Percentiles rank a stretch among this genome's conserved stretches.
Evolutionary conservation across 1,140 invertebrate genomes (phyloP).

Genomic region (Tetramorium simillimum): DNA sequence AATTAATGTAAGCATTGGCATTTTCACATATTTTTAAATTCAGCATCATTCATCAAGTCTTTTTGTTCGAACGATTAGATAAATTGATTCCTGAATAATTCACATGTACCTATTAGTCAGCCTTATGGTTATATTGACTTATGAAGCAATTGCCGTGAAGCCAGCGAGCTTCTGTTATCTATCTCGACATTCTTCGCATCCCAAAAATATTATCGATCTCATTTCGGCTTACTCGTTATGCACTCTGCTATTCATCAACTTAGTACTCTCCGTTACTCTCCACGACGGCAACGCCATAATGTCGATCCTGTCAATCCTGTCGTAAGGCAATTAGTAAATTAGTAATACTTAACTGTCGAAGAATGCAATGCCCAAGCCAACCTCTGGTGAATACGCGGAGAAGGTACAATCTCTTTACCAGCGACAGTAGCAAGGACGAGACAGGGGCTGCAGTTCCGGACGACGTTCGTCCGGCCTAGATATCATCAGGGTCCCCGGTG

Average conservation of each 20-base stretch:
- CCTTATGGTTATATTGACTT: conserved; percentile 13
- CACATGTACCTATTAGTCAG: conserved; percentile 29
- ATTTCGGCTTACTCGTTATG: not conserved
- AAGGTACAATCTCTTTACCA: conserved; percentile 30
- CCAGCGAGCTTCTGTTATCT: conserved; percentile 16
- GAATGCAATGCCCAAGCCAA: conserved; percentile 62
- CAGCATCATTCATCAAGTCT: not conserved
- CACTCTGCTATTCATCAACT: not conserved
- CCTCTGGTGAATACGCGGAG: conserved; percentile 40
- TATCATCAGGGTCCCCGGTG: conserved; percentile 70
- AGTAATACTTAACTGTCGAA: conserved; percentile 63
- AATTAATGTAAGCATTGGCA: not conserved
- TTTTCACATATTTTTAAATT: not conserved
- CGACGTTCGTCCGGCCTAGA: conserved; percentile 68
- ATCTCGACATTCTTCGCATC: conserved; percentile 34
- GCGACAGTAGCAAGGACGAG: conserved; percentile 54
- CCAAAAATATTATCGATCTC: conserved; percentile 21
- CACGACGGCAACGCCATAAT: not conserved
- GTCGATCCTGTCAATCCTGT: conserved; percentile 18
- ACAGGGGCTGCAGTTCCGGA: conserved; percentile 24
- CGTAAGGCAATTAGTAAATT: conserved; percentile 55
- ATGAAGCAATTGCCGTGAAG: conserved; percentile 35
- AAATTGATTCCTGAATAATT: conserved; percentile 20
- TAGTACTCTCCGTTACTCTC: not conserved
- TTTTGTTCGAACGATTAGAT: not conserved